phyloP scores from a whole-genome alignment of 2,113 vertebrate species.

The Semnornis frantzii region DNA sequence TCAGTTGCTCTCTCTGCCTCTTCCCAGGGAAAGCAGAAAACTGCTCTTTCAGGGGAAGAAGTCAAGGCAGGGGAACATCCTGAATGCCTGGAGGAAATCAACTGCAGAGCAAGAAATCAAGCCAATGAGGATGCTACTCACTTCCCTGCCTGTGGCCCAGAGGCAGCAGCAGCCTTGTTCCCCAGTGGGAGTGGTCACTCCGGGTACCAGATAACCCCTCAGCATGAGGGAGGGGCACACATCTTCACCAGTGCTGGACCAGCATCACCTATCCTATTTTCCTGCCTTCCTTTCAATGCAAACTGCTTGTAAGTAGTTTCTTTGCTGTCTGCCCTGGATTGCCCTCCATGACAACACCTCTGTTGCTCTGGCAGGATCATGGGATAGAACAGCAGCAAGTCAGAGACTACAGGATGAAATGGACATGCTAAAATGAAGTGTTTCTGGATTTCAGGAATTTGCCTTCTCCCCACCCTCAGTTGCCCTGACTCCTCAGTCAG shows the following conservation, averaged over 20 bases:
- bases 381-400: background rate
- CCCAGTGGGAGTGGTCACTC: background rate
- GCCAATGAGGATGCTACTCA: fast-evolving
- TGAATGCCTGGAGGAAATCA: fast-evolving
- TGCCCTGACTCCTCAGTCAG: background rate
- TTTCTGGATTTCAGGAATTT: background rate
- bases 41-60: background rate
- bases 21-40: background rate
- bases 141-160: background rate
- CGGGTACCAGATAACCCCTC: background rate
- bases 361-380: background rate
- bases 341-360: too few relatives aligned
- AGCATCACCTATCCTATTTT: background rate
- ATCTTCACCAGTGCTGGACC: background rate
- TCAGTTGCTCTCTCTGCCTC: background rate
- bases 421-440: background rate
- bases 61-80: background rate
- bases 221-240: background rate
- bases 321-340: background rate
- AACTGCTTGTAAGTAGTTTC: background rate
- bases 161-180: background rate
- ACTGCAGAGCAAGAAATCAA: background rate
- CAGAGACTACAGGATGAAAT: background rate
- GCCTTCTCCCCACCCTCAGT: background rate
- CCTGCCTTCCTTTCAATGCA: background rate